Evolutionary conservation across 2,113 vertebrate species (phyloP).

Genomic region (Speoplatyrhinus poulsoni): DNA sequence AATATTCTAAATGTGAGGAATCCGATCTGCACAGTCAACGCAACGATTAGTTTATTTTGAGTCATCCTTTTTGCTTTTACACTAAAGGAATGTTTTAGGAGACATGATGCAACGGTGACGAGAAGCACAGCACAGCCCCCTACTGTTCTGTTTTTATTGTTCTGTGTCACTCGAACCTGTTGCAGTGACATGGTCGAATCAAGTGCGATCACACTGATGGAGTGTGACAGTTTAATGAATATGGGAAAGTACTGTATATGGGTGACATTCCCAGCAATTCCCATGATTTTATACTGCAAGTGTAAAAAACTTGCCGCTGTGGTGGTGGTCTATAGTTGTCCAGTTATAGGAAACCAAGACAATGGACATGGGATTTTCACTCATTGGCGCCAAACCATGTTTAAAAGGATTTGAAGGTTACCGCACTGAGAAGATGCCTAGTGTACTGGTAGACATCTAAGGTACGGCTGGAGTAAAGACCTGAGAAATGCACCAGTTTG

Average conservation of each 20-base stretch:
- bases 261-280: constrained; percentile 37
- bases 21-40: too few relatives aligned
- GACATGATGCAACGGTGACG: constrained; percentile 51
- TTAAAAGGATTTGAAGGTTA: constrained; percentile 39
- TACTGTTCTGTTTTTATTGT: constrained; percentile 25
- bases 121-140: constrained; percentile 22
- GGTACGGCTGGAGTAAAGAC: constrained; percentile 40
- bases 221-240: constrained; percentile 74
- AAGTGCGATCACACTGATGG: constrained; percentile 64
- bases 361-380: constrained; percentile 34
- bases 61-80: neutral
- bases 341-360: constrained; percentile 15
- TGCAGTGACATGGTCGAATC: constrained; percentile 62
- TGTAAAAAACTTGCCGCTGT: constrained; percentile 13
- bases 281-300: constrained; percentile 44
- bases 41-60: too few relatives aligned
- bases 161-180: constrained; percentile 54
- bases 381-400: constrained; percentile 55
- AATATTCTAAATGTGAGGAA: too few relatives aligned
- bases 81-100: constrained; percentile 7
- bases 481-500: constrained; percentile 25
- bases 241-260: constrained; percentile 6
- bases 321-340: constrained; percentile 8
- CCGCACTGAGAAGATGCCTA: constrained; percentile 47
- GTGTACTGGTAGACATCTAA: constrained; percentile 26